Evolutionary conservation across 37 sponge, comb jelly and placozoan species (phyloP).

Genomic region (Dysidea cf. avara): DNA sequence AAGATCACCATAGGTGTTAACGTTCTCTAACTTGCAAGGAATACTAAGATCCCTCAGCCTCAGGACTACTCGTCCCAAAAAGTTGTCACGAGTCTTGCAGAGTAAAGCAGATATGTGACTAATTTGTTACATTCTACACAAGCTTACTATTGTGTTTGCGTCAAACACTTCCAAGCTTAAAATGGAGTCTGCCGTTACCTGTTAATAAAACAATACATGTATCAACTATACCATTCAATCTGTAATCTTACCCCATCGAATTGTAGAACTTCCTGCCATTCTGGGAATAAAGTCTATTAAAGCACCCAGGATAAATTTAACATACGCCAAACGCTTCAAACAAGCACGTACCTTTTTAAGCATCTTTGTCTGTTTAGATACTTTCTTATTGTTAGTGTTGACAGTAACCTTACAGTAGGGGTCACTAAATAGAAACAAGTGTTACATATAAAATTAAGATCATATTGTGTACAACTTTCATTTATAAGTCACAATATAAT

Average conservation of each 20-base stretch:
- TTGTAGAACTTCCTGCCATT: constrained; percentile 70
- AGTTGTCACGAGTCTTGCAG: constrained; percentile 69
- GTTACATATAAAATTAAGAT: too few relatives aligned
- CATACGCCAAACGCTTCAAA: constrained; percentile 2
- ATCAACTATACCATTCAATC: too few relatives aligned
- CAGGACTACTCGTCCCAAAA: constrained; percentile 63
- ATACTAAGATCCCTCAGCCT: constrained; percentile 30
- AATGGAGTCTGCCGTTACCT: constrained; percentile 40
- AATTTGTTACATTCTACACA: neutral
- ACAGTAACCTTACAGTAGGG: constrained; percentile 59
- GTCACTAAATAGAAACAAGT: constrained; percentile 36
- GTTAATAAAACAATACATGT: neutral
- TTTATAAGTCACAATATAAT: too few relatives aligned
- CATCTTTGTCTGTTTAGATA: constrained; percentile 33
- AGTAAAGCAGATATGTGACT: neutral
- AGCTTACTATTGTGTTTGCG: constrained; percentile 63
- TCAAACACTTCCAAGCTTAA: constrained; percentile 78
- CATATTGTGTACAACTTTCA: too few relatives aligned
- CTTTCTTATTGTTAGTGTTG: constrained; percentile 23
- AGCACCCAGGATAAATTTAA: neutral
- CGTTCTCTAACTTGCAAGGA: too few relatives aligned
- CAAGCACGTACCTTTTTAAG: constrained; percentile 39
- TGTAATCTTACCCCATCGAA: constrained; percentile 54
- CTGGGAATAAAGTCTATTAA: constrained; percentile 64
- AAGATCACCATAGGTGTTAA: too few relatives aligned